Conservation (phyloP, 64 coral and sea anemone species). For the Acropora tenuis region DNA sequence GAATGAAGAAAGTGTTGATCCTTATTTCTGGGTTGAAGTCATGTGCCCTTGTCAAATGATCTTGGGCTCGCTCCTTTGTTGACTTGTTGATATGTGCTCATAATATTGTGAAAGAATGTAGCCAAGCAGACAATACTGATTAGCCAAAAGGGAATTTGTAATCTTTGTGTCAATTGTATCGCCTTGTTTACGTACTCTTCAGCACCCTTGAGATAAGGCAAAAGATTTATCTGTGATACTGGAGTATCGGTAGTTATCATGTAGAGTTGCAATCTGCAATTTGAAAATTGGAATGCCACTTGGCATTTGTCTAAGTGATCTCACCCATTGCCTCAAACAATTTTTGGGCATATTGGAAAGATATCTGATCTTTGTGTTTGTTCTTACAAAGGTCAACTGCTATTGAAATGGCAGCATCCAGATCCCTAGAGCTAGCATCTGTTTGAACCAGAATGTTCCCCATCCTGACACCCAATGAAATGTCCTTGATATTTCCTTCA, state of each 20-base stretch:
- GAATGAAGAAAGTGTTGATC: too few species aligned
- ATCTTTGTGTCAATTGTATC: too few species aligned
- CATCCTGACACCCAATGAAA: slow-evolving; percentile 39
- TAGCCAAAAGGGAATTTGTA: too few species aligned
- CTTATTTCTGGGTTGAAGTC: too few species aligned
- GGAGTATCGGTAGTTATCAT: background rate
- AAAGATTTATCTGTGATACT: too few species aligned
- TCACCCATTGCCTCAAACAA: slow-evolving; percentile 66
- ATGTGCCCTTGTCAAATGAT: too few species aligned
- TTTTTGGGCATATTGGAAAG: slow-evolving; percentile 49
- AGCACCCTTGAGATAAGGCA: too few species aligned
- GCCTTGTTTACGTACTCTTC: too few species aligned
- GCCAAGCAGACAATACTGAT: too few species aligned
- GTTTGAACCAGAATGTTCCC: slow-evolving; percentile 23
- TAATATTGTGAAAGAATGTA: too few species aligned
- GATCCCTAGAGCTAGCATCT: slow-evolving; percentile 24
- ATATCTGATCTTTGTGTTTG: background rate
- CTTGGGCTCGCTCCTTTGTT: too few species aligned
- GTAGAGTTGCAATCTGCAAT: slow-evolving; percentile 48
- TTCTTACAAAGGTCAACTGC: background rate
- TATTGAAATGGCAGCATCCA: background rate
- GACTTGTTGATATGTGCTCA: too few species aligned
- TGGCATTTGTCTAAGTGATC: slow-evolving; percentile 34
- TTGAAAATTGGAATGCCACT: slow-evolving; percentile 57
- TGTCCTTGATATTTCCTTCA: slow-evolving; percentile 11